These are phyloP conservation scores for Drosophila bifasciata DNA, from an alignment of 1,140 invertebrate genomes.

Conservation along the genomic window DNA sequence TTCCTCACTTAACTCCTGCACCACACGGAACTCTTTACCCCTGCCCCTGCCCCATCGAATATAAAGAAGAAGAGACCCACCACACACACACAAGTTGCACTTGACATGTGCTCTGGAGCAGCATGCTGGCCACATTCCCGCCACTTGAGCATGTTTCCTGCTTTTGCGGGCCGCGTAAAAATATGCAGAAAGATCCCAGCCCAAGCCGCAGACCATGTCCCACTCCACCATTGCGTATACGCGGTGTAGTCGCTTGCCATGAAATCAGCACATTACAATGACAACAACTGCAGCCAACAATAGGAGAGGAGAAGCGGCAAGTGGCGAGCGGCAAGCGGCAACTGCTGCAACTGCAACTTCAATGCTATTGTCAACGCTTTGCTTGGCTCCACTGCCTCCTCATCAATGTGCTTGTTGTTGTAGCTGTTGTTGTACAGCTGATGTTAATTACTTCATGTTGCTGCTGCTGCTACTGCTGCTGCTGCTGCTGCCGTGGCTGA, in stretches of 20 bases:
- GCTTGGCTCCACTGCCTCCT: slow-evolving; percentile 53
- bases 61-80: too few species aligned
- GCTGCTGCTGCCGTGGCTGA: slow-evolving; percentile 36
- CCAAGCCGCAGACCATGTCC: background rate
- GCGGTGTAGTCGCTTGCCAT: slow-evolving; percentile 58
- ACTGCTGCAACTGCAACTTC: slow-evolving; percentile 52
- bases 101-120: slow-evolving; percentile 61
- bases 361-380: slow-evolving; percentile 82
- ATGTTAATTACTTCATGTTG: slow-evolving; percentile 81
- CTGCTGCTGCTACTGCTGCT: slow-evolving; percentile 37
- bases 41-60: slow-evolving; percentile 5
- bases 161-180: slow-evolving; percentile 39
- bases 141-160: slow-evolving; percentile 81
- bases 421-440: slow-evolving; percentile 66
- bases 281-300: slow-evolving; percentile 53
- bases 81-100: slow-evolving; percentile 16
- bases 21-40: background rate
- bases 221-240: slow-evolving; percentile 65
- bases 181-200: slow-evolving; percentile 47
- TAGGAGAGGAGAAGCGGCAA: slow-evolving; percentile 6
- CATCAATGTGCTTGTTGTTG: slow-evolving; percentile 17
- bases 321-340: slow-evolving; percentile 16
- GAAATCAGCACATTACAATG: slow-evolving; percentile 67
- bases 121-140: slow-evolving; percentile 64
- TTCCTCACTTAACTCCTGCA: slow-evolving; percentile 63